These are phyloP conservation scores for Apostichopus leukothele DNA, from an alignment of 53 echinoderm and acorn worm species.

Conservation along the genomic window DNA sequence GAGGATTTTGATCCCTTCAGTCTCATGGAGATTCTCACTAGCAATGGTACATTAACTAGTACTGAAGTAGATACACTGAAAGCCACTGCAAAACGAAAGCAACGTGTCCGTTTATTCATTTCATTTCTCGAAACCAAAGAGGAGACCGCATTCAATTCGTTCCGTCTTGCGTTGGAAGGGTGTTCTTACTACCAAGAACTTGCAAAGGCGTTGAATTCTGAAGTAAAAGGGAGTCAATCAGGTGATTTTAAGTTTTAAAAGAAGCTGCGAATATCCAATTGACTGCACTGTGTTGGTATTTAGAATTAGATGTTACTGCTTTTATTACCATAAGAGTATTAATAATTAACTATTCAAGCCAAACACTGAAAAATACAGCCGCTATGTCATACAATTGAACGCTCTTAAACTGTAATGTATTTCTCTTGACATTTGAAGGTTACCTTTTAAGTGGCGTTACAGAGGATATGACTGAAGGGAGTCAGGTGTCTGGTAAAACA, in stretches of 20 bases:
- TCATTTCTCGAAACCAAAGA: conserved; percentile 1
- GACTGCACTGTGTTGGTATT: no score
- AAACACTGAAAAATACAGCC: no score
- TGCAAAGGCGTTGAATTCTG: background rate
- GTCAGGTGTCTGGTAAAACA: no score
- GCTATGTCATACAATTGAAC: no score
- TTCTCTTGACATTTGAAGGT: no score
- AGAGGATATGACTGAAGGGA: no score
- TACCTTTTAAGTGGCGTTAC: no score
- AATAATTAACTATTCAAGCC: no score
- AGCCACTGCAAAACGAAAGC: background rate
- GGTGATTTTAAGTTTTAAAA: background rate
- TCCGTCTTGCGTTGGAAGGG: background rate
- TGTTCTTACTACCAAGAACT: background rate
- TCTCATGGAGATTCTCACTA: background rate
- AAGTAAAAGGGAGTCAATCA: background rate
- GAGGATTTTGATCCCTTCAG: conserved; percentile 7
- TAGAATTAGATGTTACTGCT: no score
- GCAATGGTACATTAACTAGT: background rate
- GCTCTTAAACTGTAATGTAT: no score
- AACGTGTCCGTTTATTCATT: background rate
- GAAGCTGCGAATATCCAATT: no score
- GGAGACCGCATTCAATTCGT: background rate
- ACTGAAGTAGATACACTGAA: background rate
- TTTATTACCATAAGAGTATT: no score